Percentiles rank a stretch among this genome's conserved stretches.
Conservation (phyloP, 2,113 vertebrate species). For the Mormyrus iriodes region DNA sequence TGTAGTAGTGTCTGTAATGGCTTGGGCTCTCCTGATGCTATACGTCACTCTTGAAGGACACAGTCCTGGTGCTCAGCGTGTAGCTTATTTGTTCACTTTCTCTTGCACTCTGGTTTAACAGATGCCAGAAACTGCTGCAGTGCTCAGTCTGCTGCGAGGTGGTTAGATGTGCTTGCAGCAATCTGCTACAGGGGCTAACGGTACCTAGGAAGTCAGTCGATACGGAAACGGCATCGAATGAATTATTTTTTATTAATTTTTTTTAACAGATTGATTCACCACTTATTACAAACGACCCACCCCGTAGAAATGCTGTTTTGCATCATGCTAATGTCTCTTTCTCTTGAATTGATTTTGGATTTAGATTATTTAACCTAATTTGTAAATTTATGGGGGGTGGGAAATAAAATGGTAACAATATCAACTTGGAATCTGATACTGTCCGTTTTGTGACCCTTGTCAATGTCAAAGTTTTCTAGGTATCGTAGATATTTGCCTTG, state of each 20-base stretch:
- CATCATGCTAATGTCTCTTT: background rate
- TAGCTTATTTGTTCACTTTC: background rate
- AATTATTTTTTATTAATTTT: background rate
- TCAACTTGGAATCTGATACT: background rate
- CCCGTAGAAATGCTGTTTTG: background rate
- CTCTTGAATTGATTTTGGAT: background rate
- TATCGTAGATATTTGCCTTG: background rate
- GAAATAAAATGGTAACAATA: background rate
- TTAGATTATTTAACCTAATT: slow-evolving; percentile 3
- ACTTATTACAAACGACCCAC: background rate
- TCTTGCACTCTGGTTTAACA: background rate
- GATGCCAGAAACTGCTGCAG: background rate
- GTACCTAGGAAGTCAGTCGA: background rate
- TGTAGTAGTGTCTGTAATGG: background rate
- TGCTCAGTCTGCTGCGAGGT: background rate
- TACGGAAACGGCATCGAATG: background rate
- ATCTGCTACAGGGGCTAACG: background rate
- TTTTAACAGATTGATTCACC: background rate
- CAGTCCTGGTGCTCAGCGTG: background rate
- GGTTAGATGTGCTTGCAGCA: background rate
- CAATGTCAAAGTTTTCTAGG: background rate
- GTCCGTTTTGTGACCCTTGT: background rate
- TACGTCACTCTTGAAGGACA: background rate
- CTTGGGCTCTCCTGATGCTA: background rate
- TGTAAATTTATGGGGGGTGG: background rate